These are phyloP conservation scores for Chaetodon trifascialis DNA, from an alignment of 2,113 vertebrate genomes.

Conservation along the genomic window DNA sequence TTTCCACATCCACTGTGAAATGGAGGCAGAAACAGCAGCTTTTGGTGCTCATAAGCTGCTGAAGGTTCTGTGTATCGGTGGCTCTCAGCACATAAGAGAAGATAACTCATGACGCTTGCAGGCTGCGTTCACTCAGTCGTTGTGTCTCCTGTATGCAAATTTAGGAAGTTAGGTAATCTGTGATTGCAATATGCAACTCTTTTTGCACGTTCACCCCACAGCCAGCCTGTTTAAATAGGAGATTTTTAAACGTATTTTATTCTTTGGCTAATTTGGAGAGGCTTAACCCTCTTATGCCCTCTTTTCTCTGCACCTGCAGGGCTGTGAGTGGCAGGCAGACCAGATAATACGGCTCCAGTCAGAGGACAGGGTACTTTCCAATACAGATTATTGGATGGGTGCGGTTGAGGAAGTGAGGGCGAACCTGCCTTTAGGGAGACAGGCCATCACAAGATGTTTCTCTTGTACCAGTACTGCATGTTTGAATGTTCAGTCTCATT, in stretches of 20 bases:
- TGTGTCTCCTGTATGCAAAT: background rate
- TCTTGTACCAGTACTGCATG: background rate
- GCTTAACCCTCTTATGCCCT: background rate
- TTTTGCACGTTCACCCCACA: too few relatives aligned
- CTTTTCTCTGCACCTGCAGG: background rate
- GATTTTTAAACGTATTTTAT: background rate
- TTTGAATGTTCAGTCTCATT: background rate
- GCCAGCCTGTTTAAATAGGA: too few relatives aligned
- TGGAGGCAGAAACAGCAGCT: background rate
- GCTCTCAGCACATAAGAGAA: background rate
- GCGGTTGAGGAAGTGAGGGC: background rate
- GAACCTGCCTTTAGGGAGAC: background rate
- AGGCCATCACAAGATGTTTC: background rate
- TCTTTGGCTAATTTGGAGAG: background rate
- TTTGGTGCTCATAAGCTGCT: background rate
- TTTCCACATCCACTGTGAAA: constrained; percentile 5
- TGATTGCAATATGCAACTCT: too few relatives aligned
- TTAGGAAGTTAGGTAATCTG: too few relatives aligned
- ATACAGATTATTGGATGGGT: constrained; percentile 1
- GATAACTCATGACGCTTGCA: background rate
- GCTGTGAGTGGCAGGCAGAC: background rate
- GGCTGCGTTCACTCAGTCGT: background rate
- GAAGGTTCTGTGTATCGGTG: background rate
- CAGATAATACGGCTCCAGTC: background rate
- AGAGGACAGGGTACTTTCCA: constrained; percentile 4